phyloP scores from a whole-genome alignment of 2,113 vertebrate species.

The Chaetodon auriga region DNA sequence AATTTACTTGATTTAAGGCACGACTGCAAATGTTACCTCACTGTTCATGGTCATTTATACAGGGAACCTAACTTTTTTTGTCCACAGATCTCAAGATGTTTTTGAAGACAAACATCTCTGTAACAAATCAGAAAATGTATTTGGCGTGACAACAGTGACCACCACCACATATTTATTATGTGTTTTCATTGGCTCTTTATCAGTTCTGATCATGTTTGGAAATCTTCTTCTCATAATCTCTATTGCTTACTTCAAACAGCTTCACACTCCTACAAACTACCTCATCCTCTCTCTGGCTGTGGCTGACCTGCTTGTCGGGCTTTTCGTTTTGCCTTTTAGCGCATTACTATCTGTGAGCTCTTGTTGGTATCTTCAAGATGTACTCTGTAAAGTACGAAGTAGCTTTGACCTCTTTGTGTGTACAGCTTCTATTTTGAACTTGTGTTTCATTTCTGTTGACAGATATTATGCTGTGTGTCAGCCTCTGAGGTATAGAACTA shows the following conservation, averaged over 20 bases:
- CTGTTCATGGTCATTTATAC: no score
- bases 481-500: conserved; percentile 25
- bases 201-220: conserved; percentile 11
- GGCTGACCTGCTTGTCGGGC: no score
- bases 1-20: no score
- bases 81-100: background rate
- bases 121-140: background rate
- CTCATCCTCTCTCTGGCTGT: no score
- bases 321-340: no score
- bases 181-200: background rate
- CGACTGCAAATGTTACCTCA: no score
- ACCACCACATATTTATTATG: background rate
- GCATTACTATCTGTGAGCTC: no score
- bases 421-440: conserved; percentile 17
- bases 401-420: background rate
- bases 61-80: no score
- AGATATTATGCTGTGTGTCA: conserved; percentile 36
- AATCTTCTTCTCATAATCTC: conserved; percentile 41
- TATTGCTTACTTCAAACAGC: conserved; percentile 36
- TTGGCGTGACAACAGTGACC: background rate
- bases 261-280: no score
- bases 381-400: conserved; percentile 2
- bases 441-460: conserved; percentile 40
- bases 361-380: background rate
- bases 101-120: background rate